Conservation (phyloP, 2,797 vertebrate genomes). For the Sebastes matsubarae region DNA sequence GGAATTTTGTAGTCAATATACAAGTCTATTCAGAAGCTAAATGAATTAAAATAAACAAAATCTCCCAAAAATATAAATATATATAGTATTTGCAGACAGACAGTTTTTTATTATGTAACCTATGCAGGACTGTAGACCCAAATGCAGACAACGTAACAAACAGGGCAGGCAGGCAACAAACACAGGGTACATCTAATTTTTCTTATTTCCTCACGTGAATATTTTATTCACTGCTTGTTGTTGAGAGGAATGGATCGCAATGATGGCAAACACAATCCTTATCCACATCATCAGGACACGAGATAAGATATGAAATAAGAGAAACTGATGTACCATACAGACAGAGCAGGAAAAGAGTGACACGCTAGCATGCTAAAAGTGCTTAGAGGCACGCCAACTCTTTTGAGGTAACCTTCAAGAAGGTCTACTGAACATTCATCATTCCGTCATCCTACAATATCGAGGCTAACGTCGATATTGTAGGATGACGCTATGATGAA, state of each 20-base stretch:
- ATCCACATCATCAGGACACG: not conserved
- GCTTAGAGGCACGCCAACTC: not conserved
- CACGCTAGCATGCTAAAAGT: not conserved
- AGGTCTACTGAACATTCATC: not conserved
- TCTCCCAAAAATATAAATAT: not conserved
- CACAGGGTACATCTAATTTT: not conserved
- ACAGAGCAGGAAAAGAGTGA: not conserved
- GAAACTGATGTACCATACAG: not conserved
- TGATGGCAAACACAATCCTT: not conserved
- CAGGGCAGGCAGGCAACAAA: not conserved
- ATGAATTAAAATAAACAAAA: not conserved
- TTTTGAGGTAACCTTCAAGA: not conserved
- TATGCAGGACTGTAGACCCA: not conserved
- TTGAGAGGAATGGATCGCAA: not conserved
- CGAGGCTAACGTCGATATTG: not conserved
- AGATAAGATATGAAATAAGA: not conserved
- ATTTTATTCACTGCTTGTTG: not conserved
- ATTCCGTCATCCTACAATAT: not conserved
- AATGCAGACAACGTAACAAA: not conserved
- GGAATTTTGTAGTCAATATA: not conserved
- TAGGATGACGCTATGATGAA: too few species aligned
- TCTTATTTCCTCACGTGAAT: not conserved
- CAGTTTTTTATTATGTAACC: not conserved
- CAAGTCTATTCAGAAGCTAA: not conserved
- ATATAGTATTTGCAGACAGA: not conserved